Evolutionary conservation across 1,140 invertebrate species (phyloP), one percentile per base, ranked within the genome.

Genomic region (Colletes latitarsis): DNA sequence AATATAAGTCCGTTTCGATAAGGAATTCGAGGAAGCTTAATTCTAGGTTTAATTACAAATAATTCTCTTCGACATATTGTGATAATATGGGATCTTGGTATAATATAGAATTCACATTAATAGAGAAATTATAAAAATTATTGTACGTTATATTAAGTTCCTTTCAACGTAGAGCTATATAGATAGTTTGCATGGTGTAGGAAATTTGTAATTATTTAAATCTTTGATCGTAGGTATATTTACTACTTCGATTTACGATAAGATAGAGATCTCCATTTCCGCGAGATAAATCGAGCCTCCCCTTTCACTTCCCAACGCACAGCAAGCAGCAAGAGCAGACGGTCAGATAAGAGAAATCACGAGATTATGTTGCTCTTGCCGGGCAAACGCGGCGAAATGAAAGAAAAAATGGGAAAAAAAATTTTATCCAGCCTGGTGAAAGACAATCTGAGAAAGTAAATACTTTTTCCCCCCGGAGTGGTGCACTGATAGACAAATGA

Each of bases 241-340:
- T 49, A 49, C 10, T 15, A 12, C 6, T n/a, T 43, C 9, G 15
- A 12, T 55, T 41, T 21, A 12, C 14, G 60, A 74, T 41, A 41
- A 52, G 60, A 41, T 52, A 21, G 8, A 3, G 63, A 76, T 53
- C 49, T 67, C 12, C 19, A 9, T 46, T 68, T 58, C 52, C 52
- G 41, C 9, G n/a, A 43, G 63, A 68, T 68, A 58, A 49, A 39
- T 58, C 17, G 19, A 71, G n/a, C 41, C 12, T 55, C 68, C 53
- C 76, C 76, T 77, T 77, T 77, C 76, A 77, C 76, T 77, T 77
- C 71, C 19, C 76, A 71, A 14, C 46, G 9, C 21, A 52, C 57
- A 62, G 55, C 21, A 17, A 49, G 5, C 55, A 3, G 55, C 67
- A 64, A 55, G 49, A 66, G 72, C 41, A 21, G 39, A 58, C n/a